Percentiles rank a stretch among this genome's conserved stretches.
phyloP scores from a whole-genome alignment of 2,113 vertebrate genomes.

The Zosterops lateralis region DNA sequence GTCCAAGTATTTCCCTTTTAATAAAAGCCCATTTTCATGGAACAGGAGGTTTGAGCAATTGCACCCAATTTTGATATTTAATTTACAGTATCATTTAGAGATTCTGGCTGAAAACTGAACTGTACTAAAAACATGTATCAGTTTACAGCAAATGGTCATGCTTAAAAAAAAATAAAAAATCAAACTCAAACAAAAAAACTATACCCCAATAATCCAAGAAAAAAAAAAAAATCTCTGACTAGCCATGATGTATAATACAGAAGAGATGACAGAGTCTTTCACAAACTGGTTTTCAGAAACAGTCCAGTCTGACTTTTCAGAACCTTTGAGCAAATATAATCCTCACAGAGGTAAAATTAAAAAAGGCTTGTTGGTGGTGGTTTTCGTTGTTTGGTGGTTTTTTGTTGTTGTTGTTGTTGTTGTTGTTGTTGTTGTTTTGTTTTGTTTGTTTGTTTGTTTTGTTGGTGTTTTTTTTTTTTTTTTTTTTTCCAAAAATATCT shows the following conservation, averaged over 20 bases:
- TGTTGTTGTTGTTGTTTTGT: no score
- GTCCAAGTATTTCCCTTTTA: neutral
- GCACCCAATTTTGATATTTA: neutral
- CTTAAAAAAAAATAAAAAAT: neutral
- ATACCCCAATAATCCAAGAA: neutral
- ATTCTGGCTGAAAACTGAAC: neutral
- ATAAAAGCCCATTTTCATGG: neutral
- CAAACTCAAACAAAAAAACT: neutral
- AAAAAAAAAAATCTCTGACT: neutral
- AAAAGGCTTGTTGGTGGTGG: no score
- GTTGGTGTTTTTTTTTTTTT: neutral
- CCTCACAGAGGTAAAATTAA: neutral
- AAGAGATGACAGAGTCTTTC: neutral
- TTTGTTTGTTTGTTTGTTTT: no score
- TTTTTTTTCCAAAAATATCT: neutral
- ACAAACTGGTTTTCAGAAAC: neutral
- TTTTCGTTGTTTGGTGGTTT: no score
- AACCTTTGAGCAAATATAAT: neutral
- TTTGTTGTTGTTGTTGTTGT: no score
- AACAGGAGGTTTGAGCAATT: neutral
- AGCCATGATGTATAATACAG: neutral
- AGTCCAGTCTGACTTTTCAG: neutral
- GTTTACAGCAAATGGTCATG: neutral
- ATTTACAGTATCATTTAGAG: neutral
- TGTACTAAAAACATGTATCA: neutral